phyloP scores from a whole-genome alignment of 2,888 invertebrate genomes.

The Gastrophysa polygoni region DNA sequence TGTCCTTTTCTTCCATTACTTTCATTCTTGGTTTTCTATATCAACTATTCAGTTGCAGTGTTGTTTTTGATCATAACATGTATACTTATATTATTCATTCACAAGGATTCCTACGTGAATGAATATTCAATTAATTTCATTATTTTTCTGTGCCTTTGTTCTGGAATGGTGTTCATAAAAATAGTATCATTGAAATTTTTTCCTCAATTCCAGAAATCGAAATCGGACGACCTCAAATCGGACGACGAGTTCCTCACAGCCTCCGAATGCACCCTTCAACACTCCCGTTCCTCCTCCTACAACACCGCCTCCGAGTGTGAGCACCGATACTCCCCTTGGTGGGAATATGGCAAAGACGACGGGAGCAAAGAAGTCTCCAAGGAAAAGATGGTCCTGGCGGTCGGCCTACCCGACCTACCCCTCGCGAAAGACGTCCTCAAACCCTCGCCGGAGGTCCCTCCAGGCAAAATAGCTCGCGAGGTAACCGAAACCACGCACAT shows the following conservation, averaged over 20 bases:
- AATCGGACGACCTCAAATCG: slow-evolving; percentile 61
- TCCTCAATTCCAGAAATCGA: slow-evolving; percentile 36
- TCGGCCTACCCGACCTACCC: slow-evolving; percentile 56
- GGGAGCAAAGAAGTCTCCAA: slow-evolving; percentile 50
- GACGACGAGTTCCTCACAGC: slow-evolving; percentile 72
- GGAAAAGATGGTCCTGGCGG: slow-evolving; percentile 58
- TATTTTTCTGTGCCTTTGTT: no score
- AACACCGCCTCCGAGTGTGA: slow-evolving; percentile 72
- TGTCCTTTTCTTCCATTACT: no score
- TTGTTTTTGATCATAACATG: no score
- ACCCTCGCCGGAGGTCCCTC: slow-evolving; percentile 56
- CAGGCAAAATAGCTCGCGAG: slow-evolving; percentile 61
- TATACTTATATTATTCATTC: no score
- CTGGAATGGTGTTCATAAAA: no score
- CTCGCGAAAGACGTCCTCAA: slow-evolving; percentile 51
- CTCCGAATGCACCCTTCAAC: slow-evolving; percentile 71
- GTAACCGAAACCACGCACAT: slow-evolving; percentile 62
- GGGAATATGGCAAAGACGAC: slow-evolving; percentile 62
- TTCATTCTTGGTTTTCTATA: no score
- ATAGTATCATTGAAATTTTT: no score
- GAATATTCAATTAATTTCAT: no score
- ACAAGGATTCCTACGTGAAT: no score
- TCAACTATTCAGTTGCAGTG: no score
- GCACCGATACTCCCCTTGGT: slow-evolving; percentile 62
- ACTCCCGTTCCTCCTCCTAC: slow-evolving; percentile 71